Evolutionary conservation across 2,888 invertebrate genomes (phyloP), one percentile per base, ranked within the genome.

Genomic region (Nudaria mundana): DNA sequence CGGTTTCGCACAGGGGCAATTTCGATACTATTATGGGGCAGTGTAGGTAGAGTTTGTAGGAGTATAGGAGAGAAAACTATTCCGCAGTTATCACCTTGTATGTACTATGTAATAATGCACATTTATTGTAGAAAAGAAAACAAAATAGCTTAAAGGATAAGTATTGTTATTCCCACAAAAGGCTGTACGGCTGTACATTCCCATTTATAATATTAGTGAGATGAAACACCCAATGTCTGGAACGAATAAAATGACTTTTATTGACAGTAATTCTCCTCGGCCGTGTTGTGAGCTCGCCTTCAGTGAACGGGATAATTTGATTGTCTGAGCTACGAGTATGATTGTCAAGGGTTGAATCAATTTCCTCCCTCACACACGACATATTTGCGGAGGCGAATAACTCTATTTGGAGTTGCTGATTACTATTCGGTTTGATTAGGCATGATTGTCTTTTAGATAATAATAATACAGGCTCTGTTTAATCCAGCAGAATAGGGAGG

Each of bases 371-470:
- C 29, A 41, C 30, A 24, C 37, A 41, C 28, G 31, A 29, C 25
- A 25, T 37, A 42, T 37, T 14, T 36, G 33, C 33, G 37, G 42
- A 37, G 12, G 25, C 11, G 20, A 32, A 30, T 34, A 30, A 39
- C 35, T 44, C 28, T 36, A 32, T 39, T 39, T 39, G 39, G 30
- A 35, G 22, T 5, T 16, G 37, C 34, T 48, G 30, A 32, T 45
- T 38, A 33, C 37, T 48, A 31, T 34, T 30, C 34, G 30, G 32
- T 30, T 18, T 20, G 33, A 43, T 30, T 44, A 44, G 12, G 11
- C 29, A 22, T 10, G 4, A 20, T 18, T 2, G 20, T 12, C 4
- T 15, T 13, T 8, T 3, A 11, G 10, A 16, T n/a, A n/a, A n/a
- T n/a, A n/a, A n/a, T n/a, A n/a, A n/a, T n/a, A n/a, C n/a, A n/a